phyloP scores from a whole-genome alignment of 1,140 invertebrate species.

The Phenacoccus solenopsis region DNA sequence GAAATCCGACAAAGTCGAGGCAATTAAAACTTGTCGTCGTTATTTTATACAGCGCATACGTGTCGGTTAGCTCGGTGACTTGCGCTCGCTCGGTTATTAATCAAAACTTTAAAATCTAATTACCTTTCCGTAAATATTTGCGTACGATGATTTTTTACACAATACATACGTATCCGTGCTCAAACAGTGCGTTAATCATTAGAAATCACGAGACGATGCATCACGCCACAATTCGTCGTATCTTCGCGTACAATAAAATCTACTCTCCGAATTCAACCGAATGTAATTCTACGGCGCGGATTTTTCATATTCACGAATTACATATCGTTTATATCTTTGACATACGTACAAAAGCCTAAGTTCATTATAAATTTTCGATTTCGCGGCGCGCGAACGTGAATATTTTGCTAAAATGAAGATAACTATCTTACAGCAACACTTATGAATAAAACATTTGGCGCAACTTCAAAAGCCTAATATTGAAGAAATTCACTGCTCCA shows the following conservation, averaged over 20 bases:
- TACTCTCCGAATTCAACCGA: background rate
- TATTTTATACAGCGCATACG: background rate
- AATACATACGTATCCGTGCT: too few species aligned
- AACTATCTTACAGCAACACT: background rate
- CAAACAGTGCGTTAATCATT: too few species aligned
- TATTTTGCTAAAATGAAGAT: background rate
- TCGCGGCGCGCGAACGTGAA: background rate
- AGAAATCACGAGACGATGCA: background rate
- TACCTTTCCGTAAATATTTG: background rate
- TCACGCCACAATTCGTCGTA: background rate
- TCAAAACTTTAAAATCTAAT: background rate
- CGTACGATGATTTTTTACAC: background rate
- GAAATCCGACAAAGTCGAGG: background rate
- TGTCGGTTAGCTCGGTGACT: background rate
- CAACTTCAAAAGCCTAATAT: background rate
- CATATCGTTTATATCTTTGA: background rate
- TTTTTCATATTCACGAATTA: background rate
- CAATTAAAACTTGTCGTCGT: background rate
- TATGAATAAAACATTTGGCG: background rate
- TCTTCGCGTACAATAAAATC: background rate
- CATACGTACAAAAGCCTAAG: background rate
- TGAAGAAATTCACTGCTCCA: background rate
- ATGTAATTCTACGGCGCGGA: too few species aligned
- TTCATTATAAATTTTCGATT: background rate
- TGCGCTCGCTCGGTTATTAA: background rate